These are phyloP conservation scores for Caerostris darwini DNA, from an alignment of 1,140 invertebrate species.

Conservation along the genomic window DNA sequence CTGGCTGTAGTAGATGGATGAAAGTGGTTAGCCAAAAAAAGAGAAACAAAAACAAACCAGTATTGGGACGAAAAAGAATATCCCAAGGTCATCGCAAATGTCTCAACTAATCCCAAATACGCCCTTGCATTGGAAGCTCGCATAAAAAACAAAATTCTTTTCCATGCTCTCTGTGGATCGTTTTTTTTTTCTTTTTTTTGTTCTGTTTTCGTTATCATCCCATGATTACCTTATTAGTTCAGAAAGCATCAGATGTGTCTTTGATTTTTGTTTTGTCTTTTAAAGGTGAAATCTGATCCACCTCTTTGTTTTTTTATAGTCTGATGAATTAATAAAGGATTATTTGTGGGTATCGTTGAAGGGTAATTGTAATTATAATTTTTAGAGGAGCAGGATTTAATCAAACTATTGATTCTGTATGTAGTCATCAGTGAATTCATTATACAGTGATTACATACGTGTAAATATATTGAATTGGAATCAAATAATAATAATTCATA, in stretches of 20 bases:
- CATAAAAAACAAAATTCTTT: constrained; percentile 64
- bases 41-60: constrained; percentile 46
- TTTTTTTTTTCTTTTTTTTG: not conserved
- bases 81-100: constrained; percentile 49
- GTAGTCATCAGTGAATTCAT: too few relatives aligned
- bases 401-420: too few relatives aligned
- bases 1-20: not conserved
- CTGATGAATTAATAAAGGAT: not conserved
- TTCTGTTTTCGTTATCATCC: not conserved
- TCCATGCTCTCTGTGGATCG: not conserved
- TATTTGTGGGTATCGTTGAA: not conserved
- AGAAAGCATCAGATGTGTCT: constrained; percentile 34
- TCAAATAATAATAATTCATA: too few relatives aligned
- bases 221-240: constrained; percentile 59
- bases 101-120: constrained; percentile 66
- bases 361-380: too few relatives aligned
- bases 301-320: not conserved
- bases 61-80: constrained; percentile 57
- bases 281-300: not conserved
- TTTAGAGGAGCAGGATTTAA: too few relatives aligned
- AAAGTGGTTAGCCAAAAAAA: constrained; percentile 58
- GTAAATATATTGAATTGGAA: too few relatives aligned
- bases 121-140: constrained; percentile 44
- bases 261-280: not conserved
- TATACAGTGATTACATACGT: too few relatives aligned